Base-by-base conservation (phyloP, 2,888 invertebrate genomes). In the Athalia circularis region DNA sequence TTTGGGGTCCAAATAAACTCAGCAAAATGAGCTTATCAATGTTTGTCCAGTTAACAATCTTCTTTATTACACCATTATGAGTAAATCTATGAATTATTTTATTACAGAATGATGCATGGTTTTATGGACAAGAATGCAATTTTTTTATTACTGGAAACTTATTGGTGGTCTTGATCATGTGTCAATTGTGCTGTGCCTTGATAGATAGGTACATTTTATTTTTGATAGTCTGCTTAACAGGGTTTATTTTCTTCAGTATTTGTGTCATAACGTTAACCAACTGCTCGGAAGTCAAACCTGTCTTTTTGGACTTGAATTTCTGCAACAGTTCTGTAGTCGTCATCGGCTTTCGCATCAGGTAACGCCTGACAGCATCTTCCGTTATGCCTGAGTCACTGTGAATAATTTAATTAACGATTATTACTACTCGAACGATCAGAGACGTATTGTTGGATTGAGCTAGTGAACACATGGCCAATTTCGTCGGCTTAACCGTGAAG, bases 321-420 rank as follows among this genome's bases (percentile, higher is more conserved):
- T 97, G 97, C 64, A 99, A 91, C 52, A 99, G 92, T 88, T 99
- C 99, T 0, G 97, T 99, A 0, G 99, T 97, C 0, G 99, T 99
- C 96, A 99, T 98, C 0, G 99, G 99, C 88, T 99, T 99, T 8
- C 99, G 94, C 90, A 96, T 96, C 52, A 99, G 92, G 91, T 99
- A 99, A 13, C 98, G 94, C 3, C 98, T 93, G 5, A 99, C 98
- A 0, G 97, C 96, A 86, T 98, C 98, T 89, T 99, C 98, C 0
- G 97, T 97, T 57, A 98, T 97, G 74, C 97, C 97, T 88, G 96
- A 96, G 85, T 96, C 96, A 87, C 95, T 96, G 88, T 61, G 92
- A 91, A 29, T 0, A 29, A 29, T 29, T 29, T 29, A 29, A 29
- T 29, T 29, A 29, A 1, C 5, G 50, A 59, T 45, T 50, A 57